These are phyloP conservation scores for Oithona nana DNA, from an alignment of 2,888 invertebrate genomes.

Conservation along the genomic window DNA sequence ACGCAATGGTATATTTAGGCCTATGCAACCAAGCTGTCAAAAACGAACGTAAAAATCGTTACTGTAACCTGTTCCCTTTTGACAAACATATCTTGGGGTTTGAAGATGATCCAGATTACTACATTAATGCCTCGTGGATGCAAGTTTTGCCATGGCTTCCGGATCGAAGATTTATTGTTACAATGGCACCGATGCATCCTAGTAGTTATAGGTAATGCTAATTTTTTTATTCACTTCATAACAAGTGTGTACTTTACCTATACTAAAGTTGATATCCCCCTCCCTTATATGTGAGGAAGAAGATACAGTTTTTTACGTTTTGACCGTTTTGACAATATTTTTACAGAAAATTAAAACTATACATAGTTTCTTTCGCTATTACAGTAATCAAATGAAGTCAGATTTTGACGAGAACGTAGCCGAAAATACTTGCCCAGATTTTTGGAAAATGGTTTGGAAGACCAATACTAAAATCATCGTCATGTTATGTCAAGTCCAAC, in stretches of 20 bases:
- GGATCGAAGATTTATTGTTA: neutral
- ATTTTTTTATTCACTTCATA: too few relatives aligned
- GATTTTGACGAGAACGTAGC: neutral
- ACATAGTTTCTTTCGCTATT: too few relatives aligned
- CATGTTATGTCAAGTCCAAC: neutral
- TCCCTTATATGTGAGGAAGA: too few relatives aligned
- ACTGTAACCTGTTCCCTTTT: constrained; percentile 6
- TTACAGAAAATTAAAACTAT: too few relatives aligned
- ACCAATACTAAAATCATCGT: neutral
- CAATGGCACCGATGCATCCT: constrained; percentile 1
- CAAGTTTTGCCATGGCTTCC: neutral
- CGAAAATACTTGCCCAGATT: neutral
- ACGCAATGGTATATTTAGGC: neutral
- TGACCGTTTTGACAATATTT: too few relatives aligned
- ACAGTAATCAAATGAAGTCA: neutral
- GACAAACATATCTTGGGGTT: neutral
- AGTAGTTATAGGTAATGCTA: too few relatives aligned
- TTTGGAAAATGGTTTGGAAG: neutral
- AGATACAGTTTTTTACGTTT: too few relatives aligned
- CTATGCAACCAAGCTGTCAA: neutral
- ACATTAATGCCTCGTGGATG: neutral
- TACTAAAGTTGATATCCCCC: too few relatives aligned
- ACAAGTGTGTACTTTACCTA: too few relatives aligned
- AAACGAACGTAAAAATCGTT: neutral
- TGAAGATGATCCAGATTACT: neutral